Conservation (phyloP, 2,797 vertebrate species). For the Helostoma temminkii region DNA sequence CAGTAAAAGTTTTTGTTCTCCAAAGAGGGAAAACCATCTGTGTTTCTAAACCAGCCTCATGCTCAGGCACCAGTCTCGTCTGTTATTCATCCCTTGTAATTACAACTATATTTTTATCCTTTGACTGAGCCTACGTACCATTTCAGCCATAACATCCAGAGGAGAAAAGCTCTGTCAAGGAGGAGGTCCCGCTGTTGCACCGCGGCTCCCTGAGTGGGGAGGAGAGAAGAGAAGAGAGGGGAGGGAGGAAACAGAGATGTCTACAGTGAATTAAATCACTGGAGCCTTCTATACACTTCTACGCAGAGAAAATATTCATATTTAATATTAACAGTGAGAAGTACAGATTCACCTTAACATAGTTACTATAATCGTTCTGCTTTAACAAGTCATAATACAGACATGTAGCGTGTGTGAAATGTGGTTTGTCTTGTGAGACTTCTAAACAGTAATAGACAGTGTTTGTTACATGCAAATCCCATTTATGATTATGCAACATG, state of each 20-base stretch:
- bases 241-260: conserved; percentile 43
- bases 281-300: conserved; percentile 20
- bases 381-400: background rate
- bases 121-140: conserved; percentile 63
- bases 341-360: background rate
- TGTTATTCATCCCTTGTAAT: background rate
- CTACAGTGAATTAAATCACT: conserved; percentile 48
- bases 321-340: conserved; percentile 25
- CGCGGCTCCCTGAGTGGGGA: conserved; percentile 54
- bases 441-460: too few species aligned
- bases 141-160: conserved; percentile 66
- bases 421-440: background rate
- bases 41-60: background rate
- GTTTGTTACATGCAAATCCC: conserved; percentile 43
- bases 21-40: too few species aligned
- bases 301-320: conserved; percentile 11
- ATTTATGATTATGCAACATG: conserved; percentile 52
- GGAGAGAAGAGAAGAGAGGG: conserved; percentile 16
- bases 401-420: background rate
- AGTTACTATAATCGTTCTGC: too few species aligned
- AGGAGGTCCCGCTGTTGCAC: conserved; percentile 45
- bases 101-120: background rate
- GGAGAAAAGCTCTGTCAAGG: conserved; percentile 39
- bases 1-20: too few species aligned
- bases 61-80: background rate